A percentile compares a stretch with the other conserved stretches of the same genome.
phyloP scores from a whole-genome alignment of 2,797 vertebrate genomes.

The Scarus forsteni region DNA sequence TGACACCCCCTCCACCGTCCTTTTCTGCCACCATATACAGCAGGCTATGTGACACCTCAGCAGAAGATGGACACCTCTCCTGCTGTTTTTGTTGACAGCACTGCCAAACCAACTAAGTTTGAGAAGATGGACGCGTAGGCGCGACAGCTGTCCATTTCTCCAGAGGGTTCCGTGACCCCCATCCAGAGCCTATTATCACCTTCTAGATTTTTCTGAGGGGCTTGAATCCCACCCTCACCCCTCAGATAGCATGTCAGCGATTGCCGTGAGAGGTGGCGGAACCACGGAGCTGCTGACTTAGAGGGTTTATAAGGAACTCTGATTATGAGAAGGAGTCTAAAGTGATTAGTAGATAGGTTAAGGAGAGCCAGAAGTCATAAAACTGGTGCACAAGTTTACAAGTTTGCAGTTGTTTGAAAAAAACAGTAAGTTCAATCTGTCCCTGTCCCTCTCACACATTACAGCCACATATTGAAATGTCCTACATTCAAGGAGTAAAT shows the following conservation, averaged over 20 bases:
- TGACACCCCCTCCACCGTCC: slow-evolving; percentile 22
- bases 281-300: slow-evolving; percentile 41
- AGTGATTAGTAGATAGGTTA: slow-evolving; percentile 38
- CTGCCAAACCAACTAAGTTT: slow-evolving; percentile 23
- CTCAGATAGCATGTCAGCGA: slow-evolving; percentile 51
- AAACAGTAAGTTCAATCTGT: slow-evolving; percentile 17
- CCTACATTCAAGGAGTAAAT: too few relatives aligned
- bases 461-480: too few relatives aligned
- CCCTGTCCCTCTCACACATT: neutral
- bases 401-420: slow-evolving; percentile 16
- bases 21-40: slow-evolving; percentile 39
- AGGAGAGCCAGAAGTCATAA: slow-evolving; percentile 33
- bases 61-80: slow-evolving; percentile 38
- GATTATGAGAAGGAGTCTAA: slow-evolving; percentile 43
- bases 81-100: slow-evolving; percentile 61
- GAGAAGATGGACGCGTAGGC: slow-evolving; percentile 48
- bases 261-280: slow-evolving; percentile 49
- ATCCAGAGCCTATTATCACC: slow-evolving; percentile 70
- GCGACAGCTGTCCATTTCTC: slow-evolving; percentile 60
- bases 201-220: slow-evolving; percentile 71
- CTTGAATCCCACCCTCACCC: slow-evolving; percentile 35
- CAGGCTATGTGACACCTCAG: slow-evolving; percentile 53
- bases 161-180: slow-evolving; percentile 55
- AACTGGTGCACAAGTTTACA: slow-evolving; percentile 22
- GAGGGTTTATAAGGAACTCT: slow-evolving; percentile 33